Conservation (phyloP, 23 tunicate species). For the Styela clava region DNA sequence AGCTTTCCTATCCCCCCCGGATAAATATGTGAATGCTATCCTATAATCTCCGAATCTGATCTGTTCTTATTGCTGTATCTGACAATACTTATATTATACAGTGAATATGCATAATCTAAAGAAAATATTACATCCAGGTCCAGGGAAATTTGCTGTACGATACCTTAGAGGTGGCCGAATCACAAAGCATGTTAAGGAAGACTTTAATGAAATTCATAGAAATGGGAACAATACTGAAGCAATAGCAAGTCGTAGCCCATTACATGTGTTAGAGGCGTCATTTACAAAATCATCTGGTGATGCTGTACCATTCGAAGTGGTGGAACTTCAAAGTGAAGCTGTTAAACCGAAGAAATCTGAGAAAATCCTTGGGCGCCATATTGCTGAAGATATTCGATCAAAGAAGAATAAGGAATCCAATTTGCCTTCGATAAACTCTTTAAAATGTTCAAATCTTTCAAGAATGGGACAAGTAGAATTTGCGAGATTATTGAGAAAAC, state of each 20-base stretch:
- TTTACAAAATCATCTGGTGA: background rate
- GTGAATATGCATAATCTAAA: too few species aligned
- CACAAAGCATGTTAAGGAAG: too few species aligned
- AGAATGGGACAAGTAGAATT: conserved; percentile 8
- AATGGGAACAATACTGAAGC: too few species aligned
- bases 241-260: background rate
- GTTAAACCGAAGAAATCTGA: background rate
- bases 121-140: too few species aligned
- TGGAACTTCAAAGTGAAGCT: background rate
- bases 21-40: too few species aligned
- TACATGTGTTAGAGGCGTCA: background rate
- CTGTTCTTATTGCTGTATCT: too few species aligned
- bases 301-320: background rate
- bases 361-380: background rate
- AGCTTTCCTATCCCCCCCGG: too few species aligned
- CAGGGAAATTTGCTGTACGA: too few species aligned
- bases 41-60: too few species aligned
- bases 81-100: too few species aligned
- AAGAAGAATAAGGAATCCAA: background rate
- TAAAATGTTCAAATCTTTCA: background rate
- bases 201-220: too few species aligned
- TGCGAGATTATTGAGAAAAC: conserved; percentile 45
- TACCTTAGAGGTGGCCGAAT: too few species aligned
- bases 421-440: background rate
- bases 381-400: conserved; percentile 4